phyloP scores from a whole-genome alignment of 2,888 invertebrate genomes.

The Xiphydria camelus region DNA sequence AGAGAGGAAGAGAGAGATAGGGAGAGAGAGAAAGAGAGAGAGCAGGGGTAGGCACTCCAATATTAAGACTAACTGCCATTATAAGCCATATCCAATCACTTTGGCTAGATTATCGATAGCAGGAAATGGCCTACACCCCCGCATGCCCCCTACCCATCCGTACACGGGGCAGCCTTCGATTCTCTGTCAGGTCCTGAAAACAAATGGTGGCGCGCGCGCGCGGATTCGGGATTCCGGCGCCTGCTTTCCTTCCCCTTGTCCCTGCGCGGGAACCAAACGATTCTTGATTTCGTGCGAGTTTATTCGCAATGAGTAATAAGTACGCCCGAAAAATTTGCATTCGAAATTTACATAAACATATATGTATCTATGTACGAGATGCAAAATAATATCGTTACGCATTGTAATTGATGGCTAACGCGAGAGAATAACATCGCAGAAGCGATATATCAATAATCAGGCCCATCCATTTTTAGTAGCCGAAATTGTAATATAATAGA shows the following conservation, averaged over 20 bases:
- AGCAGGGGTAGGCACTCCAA: conserved; percentile 15
- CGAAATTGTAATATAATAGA: too few species aligned
- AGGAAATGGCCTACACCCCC: conserved; percentile 41
- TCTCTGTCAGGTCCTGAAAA: conserved; percentile 35
- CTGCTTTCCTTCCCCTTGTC: conserved; percentile 4
- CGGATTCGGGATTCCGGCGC: conserved; percentile 15
- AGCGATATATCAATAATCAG: too few species aligned
- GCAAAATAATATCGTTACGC: too few species aligned
- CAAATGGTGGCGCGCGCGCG: conserved; percentile 35
- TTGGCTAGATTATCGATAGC: conserved; percentile 44
- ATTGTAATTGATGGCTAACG: too few species aligned
- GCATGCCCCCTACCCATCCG: too few species aligned
- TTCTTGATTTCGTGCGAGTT: not conserved
- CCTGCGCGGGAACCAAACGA: conserved; percentile 3
- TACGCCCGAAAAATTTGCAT: too few species aligned
- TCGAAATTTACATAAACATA: too few species aligned
- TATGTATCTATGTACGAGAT: too few species aligned
- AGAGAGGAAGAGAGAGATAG: conserved; percentile 15
- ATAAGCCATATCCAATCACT: conserved; percentile 46
- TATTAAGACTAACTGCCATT: conserved; percentile 25
- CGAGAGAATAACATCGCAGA: too few species aligned
- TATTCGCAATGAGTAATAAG: too few species aligned
- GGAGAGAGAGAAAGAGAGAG: not conserved
- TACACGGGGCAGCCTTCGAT: conserved; percentile 20
- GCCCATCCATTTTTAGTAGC: too few species aligned